Conservation (phyloP, 2,113 vertebrate species). For the Tychaedon coryphoeus region DNA sequence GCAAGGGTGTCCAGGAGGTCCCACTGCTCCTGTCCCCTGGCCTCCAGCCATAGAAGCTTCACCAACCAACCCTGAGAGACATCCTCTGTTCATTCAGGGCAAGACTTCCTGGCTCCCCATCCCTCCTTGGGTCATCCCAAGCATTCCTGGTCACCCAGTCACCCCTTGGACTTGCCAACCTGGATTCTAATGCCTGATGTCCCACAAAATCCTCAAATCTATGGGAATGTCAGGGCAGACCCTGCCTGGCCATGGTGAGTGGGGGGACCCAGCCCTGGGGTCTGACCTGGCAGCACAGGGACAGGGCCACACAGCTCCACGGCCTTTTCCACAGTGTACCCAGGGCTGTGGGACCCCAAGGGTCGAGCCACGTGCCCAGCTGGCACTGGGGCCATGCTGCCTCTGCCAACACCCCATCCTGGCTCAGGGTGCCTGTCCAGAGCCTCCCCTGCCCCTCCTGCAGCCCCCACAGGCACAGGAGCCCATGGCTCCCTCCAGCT, state of each 20-base stretch:
- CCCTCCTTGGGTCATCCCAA: background rate
- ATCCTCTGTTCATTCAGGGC: background rate
- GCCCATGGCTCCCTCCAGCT: background rate
- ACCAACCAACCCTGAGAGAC: background rate
- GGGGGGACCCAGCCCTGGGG: accelerated
- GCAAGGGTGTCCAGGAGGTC: background rate
- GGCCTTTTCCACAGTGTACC: accelerated
- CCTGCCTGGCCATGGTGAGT: accelerated
- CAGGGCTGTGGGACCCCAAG: background rate
- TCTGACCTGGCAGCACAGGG: accelerated
- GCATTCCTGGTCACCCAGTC: background rate
- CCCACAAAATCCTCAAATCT: background rate
- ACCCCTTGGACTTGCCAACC: background rate
- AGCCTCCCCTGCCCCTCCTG: background rate
- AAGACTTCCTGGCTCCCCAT: background rate
- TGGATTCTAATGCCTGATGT: background rate
- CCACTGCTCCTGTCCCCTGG: background rate
- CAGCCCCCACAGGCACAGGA: background rate
- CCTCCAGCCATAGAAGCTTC: background rate
- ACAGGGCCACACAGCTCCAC: accelerated
- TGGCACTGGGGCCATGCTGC: background rate
- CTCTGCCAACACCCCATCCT: background rate
- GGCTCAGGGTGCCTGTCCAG: accelerated
- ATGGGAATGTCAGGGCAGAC: background rate
- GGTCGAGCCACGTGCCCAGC: accelerated